A percentile compares a stretch with the other conserved stretches of the same genome.
These are phyloP conservation scores for Camponotus pennsylvanicus DNA, from an alignment of 1,140 invertebrate genomes.

Conservation along the genomic window DNA sequence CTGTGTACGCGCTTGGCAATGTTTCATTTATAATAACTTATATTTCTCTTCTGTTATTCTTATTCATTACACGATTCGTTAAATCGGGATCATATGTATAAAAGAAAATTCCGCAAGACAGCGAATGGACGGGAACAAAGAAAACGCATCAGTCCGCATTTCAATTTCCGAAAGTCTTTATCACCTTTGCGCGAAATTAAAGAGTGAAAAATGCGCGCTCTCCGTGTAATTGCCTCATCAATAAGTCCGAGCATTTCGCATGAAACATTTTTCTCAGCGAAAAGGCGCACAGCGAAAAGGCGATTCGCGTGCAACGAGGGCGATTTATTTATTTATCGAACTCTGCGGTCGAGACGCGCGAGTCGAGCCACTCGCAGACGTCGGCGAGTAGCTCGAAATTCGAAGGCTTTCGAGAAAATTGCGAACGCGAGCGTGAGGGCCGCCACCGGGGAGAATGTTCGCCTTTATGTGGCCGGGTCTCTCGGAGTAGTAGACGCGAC, in stretches of 20 bases:
- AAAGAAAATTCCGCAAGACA: background rate
- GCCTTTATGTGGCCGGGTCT: conserved; percentile 60
- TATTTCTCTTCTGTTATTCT: no score
- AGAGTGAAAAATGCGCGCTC: background rate
- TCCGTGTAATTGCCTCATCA: conserved; percentile 17
- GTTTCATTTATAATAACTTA: no score
- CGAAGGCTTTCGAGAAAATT: conserved; percentile 76
- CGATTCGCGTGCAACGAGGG: conserved; percentile 9
- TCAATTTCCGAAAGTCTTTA: background rate
- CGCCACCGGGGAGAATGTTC: conserved; percentile 30
- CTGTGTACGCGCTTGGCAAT: no score
- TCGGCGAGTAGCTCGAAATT: conserved; percentile 73
- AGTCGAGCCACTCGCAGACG: conserved; percentile 1
- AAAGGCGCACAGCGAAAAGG: background rate
- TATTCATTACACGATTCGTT: no score
- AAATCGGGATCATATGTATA: background rate
- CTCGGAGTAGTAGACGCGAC: conserved; percentile 31
- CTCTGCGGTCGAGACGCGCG: background rate
- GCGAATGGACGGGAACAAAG: background rate
- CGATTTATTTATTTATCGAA: conserved; percentile 51
- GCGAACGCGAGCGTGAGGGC: conserved; percentile 57
- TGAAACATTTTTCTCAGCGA: background rate
- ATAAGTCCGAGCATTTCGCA: background rate
- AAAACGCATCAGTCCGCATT: background rate
- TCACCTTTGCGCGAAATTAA: background rate